Conservation (phyloP, 1,140 invertebrate genomes). For the Pachypsylla venusta region DNA sequence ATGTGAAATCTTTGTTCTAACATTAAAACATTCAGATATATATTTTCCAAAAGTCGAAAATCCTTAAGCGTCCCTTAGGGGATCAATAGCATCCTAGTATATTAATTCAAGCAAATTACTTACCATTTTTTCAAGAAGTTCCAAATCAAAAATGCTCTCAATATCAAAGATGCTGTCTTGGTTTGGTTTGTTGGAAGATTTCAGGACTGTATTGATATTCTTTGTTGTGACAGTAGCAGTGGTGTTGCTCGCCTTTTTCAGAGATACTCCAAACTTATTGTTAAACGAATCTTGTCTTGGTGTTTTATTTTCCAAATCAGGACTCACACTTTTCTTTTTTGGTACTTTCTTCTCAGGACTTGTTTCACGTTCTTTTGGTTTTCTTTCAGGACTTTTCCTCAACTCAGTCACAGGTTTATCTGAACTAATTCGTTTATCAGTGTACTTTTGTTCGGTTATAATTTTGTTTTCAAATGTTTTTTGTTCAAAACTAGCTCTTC, state of each 20-base stretch:
- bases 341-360: neutral
- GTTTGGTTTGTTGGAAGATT: conserved; percentile 22
- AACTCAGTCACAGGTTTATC: neutral
- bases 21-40: too few species aligned
- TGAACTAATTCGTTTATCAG: conserved; percentile 1
- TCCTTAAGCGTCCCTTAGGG: too few species aligned
- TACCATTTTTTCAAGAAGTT: conserved; percentile 49
- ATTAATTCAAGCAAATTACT: conserved; percentile 17
- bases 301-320: neutral
- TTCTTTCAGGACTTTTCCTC: neutral
- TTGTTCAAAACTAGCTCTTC: conserved; percentile 7
- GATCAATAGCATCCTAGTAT: neutral
- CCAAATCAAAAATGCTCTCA: conserved; percentile 52
- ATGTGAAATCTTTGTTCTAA: too few species aligned
- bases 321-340: neutral
- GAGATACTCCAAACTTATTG: conserved; percentile 43
- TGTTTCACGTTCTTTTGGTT: neutral
- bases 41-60: too few species aligned
- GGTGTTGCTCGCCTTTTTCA: conserved; percentile 36
- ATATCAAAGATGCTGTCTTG: conserved; percentile 36
- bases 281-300: neutral
- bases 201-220: neutral
- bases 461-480: neutral
- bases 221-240: neutral
- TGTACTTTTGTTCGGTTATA: neutral